A percentile compares a stretch with the other conserved stretches of the same genome.
These are phyloP conservation scores for Tichodroma muraria DNA, from an alignment of 2,113 vertebrate genomes.

Conservation along the genomic window DNA sequence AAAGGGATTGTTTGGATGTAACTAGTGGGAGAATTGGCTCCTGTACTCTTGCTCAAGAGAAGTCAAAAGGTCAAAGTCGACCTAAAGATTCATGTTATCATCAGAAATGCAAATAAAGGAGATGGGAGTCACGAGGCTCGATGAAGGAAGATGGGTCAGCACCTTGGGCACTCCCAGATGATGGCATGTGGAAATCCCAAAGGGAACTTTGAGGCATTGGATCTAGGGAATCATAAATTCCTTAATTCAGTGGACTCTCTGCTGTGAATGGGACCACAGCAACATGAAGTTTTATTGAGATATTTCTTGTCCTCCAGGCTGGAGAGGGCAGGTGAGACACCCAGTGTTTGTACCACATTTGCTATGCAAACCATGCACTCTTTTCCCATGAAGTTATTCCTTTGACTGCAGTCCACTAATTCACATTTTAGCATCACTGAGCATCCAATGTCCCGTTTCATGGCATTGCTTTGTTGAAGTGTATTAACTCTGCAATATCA, in stretches of 20 bases:
- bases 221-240: background rate
- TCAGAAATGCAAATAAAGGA: background rate
- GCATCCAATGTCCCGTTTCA: background rate
- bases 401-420: background rate
- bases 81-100: background rate
- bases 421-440: background rate
- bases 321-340: background rate
- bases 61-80: background rate
- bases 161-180: background rate
- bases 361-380: background rate
- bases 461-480: background rate
- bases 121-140: background rate
- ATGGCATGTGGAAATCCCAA: background rate
- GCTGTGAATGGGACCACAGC: background rate
- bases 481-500: background rate
- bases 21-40: background rate
- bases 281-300: background rate
- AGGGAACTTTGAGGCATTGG: background rate
- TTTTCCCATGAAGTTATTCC: background rate
- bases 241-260: background rate
- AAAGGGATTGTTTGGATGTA: background rate
- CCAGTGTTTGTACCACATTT: background rate
- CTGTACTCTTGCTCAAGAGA: background rate
- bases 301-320: background rate
- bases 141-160: background rate